These are phyloP conservation scores for Nasua narica DNA, from an alignment of 2,797 vertebrate species.

Conservation along the genomic window DNA sequence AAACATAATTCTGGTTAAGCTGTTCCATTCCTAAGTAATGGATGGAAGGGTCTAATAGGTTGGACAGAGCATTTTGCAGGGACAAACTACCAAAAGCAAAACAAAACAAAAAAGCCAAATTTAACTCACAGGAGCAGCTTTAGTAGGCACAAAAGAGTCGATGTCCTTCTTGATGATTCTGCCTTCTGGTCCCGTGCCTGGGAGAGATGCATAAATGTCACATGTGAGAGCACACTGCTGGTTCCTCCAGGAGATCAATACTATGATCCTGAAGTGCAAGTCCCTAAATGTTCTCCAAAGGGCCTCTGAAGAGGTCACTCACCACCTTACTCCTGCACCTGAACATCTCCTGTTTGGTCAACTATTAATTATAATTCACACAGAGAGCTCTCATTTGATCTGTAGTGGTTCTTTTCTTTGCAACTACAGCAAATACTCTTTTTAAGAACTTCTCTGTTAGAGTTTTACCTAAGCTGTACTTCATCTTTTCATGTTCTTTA, in stretches of 20 bases:
- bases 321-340: background rate
- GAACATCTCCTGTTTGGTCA: background rate
- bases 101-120: background rate
- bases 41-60: background rate
- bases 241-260: background rate
- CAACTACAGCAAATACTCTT: background rate
- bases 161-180: slow-evolving; percentile 96
- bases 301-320: background rate
- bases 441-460: background rate
- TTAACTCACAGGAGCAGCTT: slow-evolving; percentile 89
- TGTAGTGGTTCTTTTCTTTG: background rate
- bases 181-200: slow-evolving; percentile 96
- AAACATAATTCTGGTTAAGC: background rate
- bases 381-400: background rate
- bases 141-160: slow-evolving; percentile 93
- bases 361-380: background rate
- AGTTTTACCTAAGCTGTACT: background rate
- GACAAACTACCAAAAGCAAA: background rate
- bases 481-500: background rate
- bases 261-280: background rate
- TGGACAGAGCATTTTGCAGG: background rate
- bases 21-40: background rate
- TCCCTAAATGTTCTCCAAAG: background rate
- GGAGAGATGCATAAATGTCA: background rate
- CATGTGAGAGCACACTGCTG: background rate